These are phyloP conservation scores for Pluvianellus socialis DNA, from an alignment of 2,113 vertebrate species.

Conservation along the genomic window DNA sequence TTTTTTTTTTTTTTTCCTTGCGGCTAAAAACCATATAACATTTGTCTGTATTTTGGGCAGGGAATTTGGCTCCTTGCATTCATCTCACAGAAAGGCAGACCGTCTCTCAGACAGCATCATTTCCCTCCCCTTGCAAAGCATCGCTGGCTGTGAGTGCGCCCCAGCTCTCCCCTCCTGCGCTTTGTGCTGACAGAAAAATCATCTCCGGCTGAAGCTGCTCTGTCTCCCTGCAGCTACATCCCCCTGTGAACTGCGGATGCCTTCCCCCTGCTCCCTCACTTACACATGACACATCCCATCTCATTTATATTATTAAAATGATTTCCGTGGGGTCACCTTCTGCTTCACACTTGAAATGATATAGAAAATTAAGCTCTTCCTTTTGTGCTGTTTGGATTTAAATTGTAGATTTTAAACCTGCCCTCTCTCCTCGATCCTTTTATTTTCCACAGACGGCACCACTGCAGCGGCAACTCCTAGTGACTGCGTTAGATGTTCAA, in stretches of 20 bases:
- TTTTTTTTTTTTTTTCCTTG: too few species aligned
- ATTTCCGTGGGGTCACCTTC: background rate
- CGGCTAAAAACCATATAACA: background rate
- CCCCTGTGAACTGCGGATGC: background rate
- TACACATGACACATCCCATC: background rate
- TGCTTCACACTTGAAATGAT: background rate
- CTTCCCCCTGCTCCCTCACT: background rate
- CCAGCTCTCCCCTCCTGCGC: background rate
- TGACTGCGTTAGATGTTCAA: background rate
- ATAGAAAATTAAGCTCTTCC: background rate
- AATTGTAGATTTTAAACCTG: background rate
- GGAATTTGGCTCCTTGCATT: background rate
- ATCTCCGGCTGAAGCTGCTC: background rate
- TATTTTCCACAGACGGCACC: background rate
- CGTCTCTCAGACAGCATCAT: background rate
- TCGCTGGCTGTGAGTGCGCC: fast-evolving
- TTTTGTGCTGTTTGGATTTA: background rate
- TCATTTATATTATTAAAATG: background rate
- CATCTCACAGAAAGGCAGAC: background rate
- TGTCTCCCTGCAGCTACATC: background rate
- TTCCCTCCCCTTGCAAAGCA: background rate
- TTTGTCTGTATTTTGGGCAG: background rate
- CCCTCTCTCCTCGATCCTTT: background rate
- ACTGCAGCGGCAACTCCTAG: background rate
- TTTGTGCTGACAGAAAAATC: background rate